Conservation (phyloP, 2,888 invertebrate species). For the Cecidostiba fungosa region DNA sequence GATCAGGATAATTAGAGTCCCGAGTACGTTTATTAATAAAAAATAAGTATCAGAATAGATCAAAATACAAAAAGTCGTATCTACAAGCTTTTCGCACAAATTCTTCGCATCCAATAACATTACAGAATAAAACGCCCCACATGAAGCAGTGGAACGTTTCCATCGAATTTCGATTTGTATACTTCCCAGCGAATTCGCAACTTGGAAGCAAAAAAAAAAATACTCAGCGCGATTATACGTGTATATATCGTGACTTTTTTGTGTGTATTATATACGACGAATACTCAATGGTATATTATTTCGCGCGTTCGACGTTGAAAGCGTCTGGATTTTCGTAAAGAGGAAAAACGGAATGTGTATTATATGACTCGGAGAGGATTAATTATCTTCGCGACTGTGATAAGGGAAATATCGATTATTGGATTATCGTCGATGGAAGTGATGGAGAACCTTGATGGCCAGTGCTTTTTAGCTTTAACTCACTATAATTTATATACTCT, state of each 20-base stretch:
- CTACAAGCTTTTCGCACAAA: not conserved
- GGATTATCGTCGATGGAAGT: slow-evolving; percentile 55
- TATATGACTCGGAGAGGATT: slow-evolving; percentile 42
- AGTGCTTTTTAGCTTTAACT: slow-evolving; percentile 60
- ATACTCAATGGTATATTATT: not conserved
- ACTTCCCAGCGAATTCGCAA: not conserved
- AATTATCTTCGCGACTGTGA: slow-evolving; percentile 69
- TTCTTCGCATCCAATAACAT: slow-evolving; percentile 16
- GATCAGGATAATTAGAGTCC: slow-evolving; percentile 30
- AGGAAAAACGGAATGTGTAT: not conserved
- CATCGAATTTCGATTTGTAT: not conserved
- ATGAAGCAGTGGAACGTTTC: not conserved
- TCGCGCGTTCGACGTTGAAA: not conserved
- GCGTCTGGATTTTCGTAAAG: not conserved
- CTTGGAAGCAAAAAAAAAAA: slow-evolving; percentile 2
- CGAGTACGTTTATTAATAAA: slow-evolving; percentile 13
- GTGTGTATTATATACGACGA: not conserved
- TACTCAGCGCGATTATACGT: not conserved
- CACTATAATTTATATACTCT: slow-evolving; percentile 49
- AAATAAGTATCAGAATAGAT: not conserved
- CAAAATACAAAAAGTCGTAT: not conserved
- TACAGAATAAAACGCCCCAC: not conserved
- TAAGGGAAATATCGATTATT: slow-evolving; percentile 67
- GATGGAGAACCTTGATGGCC: slow-evolving; percentile 44
- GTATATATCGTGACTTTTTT: not conserved